These are phyloP conservation scores for Parthenolecanium corni DNA, from an alignment of 2,888 invertebrate genomes.

Conservation along the genomic window DNA sequence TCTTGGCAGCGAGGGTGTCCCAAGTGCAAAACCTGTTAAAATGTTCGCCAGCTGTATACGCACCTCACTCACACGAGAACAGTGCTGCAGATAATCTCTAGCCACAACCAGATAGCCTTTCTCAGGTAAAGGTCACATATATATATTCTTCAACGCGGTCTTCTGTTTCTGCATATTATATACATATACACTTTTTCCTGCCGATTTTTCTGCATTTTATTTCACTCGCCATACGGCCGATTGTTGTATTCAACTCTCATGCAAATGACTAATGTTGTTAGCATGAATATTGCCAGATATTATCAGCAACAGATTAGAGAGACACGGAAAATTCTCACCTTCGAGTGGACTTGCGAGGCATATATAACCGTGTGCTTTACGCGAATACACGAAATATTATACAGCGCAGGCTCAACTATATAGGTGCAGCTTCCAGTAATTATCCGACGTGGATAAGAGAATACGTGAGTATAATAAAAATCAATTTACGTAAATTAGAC, in stretches of 20 bases:
- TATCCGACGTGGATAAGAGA: too few species aligned
- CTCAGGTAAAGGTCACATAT: slow-evolving; percentile 13
- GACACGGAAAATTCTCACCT: slow-evolving; percentile 15
- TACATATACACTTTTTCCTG: too few species aligned
- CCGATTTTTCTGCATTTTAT: not conserved
- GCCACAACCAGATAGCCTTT: slow-evolving; percentile 19
- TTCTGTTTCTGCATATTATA: too few species aligned
- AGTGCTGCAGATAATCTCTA: not conserved
- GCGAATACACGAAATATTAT: not conserved
- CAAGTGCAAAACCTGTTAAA: slow-evolving; percentile 15
- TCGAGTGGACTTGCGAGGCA: not conserved
- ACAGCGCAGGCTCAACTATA: too few species aligned
- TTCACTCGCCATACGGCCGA: not conserved
- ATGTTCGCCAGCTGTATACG: too few species aligned
- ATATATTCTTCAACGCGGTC: not conserved
- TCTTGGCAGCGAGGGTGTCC: slow-evolving; percentile 15
- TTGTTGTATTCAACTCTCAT: slow-evolving; percentile 5
- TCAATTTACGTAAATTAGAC: too few species aligned
- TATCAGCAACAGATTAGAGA: slow-evolving; percentile 7
- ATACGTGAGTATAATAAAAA: too few species aligned
- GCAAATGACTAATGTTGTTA: slow-evolving; percentile 15
- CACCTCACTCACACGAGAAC: not conserved
- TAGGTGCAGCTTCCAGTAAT: too few species aligned
- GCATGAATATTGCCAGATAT: not conserved
- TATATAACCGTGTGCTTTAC: not conserved